These are phyloP conservation scores for Orthonychiurus folsomi DNA, from an alignment of 2,888 invertebrate genomes.

Conservation along the genomic window DNA sequence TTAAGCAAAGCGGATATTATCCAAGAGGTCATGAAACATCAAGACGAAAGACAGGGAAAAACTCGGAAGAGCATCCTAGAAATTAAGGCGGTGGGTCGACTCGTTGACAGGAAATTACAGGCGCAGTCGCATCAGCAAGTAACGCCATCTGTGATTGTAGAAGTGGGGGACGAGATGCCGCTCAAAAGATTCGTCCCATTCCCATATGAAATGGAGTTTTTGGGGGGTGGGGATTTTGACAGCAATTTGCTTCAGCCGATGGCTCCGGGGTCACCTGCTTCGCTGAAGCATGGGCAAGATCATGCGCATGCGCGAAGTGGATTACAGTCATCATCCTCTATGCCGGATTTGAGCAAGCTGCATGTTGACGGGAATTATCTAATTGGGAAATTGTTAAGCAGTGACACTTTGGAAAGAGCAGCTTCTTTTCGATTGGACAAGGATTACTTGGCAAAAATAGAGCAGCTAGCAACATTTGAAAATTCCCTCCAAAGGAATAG, in stretches of 20 bases:
- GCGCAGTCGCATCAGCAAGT: not conserved
- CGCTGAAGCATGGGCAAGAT: too few relatives aligned
- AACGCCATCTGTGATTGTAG: not conserved
- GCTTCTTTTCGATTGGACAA: constrained; percentile 3
- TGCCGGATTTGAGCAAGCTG: constrained; percentile 5
- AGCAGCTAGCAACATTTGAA: not conserved
- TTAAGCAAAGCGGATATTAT: not conserved
- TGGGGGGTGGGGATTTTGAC: not conserved
- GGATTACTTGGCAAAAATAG: not conserved
- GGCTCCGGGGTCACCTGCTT: not conserved
- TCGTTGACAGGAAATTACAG: not conserved
- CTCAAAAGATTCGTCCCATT: constrained; percentile 6
- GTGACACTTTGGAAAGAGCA: not conserved
- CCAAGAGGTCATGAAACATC: not conserved
- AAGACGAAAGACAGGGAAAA: not conserved
- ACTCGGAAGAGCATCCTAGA: not conserved
- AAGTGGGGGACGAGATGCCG: not conserved
- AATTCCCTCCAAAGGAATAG: not conserved
- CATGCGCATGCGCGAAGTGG: not conserved
- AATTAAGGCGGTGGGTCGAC: not conserved
- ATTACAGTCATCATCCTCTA: not conserved
- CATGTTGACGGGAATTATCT: not conserved
- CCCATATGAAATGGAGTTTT: constrained; percentile 8
- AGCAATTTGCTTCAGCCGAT: constrained; percentile 4
- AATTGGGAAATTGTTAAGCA: not conserved